These are phyloP conservation scores for Drosophila dives DNA, from an alignment of 2,888 invertebrate species.

Conservation along the genomic window DNA sequence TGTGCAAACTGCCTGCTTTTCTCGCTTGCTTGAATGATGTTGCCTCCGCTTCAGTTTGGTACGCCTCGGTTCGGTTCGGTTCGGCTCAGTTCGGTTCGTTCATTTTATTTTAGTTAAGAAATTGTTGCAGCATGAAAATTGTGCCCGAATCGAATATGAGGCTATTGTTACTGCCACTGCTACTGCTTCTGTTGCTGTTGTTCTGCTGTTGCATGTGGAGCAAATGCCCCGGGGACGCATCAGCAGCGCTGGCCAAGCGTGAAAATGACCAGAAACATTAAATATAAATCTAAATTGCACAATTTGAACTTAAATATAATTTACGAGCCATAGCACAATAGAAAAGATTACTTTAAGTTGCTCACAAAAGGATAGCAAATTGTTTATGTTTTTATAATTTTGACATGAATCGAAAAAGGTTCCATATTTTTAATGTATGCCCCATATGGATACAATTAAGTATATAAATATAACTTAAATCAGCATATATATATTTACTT, in stretches of 20 bases:
- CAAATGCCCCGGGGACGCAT: slow-evolving; percentile 44
- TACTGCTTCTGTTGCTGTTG: slow-evolving; percentile 9
- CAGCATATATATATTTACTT: not conserved
- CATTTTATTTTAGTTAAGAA: slow-evolving; percentile 49
- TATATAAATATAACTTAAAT: not conserved
- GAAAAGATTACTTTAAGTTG: slow-evolving; percentile 58
- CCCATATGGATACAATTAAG: not conserved
- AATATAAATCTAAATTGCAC: slow-evolving; percentile 75
- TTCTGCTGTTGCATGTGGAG: slow-evolving; percentile 16
- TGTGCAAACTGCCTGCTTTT: slow-evolving; percentile 51
- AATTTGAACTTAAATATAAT: slow-evolving; percentile 48
- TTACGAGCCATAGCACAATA: slow-evolving; percentile 50
- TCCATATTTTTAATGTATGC: not conserved
- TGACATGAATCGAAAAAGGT: not conserved
- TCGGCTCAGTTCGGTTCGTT: slow-evolving; percentile 27
- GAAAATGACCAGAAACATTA: slow-evolving; percentile 70
- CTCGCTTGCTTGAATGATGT: slow-evolving; percentile 14
- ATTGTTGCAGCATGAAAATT: slow-evolving; percentile 69
- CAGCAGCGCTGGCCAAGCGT: slow-evolving; percentile 59
- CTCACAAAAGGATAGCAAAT: slow-evolving; percentile 27
- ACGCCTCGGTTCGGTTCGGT: not conserved
- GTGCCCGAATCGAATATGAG: slow-evolving; percentile 62
- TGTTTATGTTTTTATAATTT: slow-evolving; percentile 1
- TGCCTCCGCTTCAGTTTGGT: slow-evolving; percentile 8
- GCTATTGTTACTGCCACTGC: slow-evolving; percentile 16